Conservation (phyloP, 2,113 vertebrate genomes). For the Talpa occidentalis region DNA sequence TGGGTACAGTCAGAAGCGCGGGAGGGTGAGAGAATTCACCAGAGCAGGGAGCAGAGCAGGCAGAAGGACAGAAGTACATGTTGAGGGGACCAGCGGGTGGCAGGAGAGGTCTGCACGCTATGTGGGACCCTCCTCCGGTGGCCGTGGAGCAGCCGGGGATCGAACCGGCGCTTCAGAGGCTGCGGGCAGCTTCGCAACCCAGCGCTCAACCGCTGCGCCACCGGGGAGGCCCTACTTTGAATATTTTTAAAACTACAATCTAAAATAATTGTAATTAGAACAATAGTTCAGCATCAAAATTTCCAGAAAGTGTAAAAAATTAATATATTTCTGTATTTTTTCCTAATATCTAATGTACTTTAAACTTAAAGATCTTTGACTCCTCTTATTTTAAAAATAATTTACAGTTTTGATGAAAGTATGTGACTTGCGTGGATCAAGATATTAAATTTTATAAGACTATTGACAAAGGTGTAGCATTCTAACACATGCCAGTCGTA, state of each 20-base stretch:
- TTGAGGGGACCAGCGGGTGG: no score
- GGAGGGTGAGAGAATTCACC: no score
- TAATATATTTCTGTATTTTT: background rate
- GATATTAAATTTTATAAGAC: background rate
- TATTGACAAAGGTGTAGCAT: background rate
- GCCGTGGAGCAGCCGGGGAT: no score
- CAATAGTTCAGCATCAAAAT: background rate
- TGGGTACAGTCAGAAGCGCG: no score
- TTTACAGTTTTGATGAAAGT: background rate
- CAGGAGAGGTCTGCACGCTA: no score
- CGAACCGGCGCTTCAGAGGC: no score
- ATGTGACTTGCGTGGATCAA: background rate
- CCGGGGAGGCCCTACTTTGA: no score
- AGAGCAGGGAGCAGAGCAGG: no score
- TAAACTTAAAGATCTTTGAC: background rate
- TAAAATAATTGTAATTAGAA: slow-evolving; percentile 5
- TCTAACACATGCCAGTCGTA: background rate
- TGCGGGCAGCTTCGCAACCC: no score
- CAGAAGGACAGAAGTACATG: no score
- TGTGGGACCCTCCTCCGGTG: no score
- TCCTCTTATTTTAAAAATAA: background rate
- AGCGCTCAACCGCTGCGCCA: no score
- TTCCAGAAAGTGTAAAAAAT: background rate
- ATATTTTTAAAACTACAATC: background rate
- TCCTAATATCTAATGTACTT: background rate